A percentile compares a stretch with the other conserved stretches of the same genome.
These are phyloP conservation scores for Bhutanitis thaidina DNA, from an alignment of 2,888 invertebrate genomes.

Conservation along the genomic window DNA sequence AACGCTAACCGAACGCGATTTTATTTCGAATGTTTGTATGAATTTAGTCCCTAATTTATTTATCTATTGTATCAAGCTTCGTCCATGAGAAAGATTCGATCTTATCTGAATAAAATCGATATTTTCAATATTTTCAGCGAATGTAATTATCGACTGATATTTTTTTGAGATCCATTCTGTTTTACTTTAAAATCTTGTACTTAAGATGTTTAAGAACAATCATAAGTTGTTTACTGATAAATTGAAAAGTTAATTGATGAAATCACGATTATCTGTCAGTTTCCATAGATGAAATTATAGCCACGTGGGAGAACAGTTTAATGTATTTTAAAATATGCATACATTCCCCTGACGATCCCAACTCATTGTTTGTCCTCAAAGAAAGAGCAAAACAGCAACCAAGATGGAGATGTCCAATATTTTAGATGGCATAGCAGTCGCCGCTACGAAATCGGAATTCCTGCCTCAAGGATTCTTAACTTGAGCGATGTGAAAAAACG, in stretches of 20 bases:
- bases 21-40: slow-evolving; percentile 53
- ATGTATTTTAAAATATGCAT: slow-evolving; percentile 70
- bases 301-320: slow-evolving; percentile 54
- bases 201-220: not conserved
- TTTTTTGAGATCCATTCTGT: slow-evolving; percentile 24
- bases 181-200: not conserved
- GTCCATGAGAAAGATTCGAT: slow-evolving; percentile 25
- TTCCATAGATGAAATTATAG: slow-evolving; percentile 32
- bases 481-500: slow-evolving; percentile 35
- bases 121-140: not conserved
- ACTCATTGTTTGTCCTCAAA: slow-evolving; percentile 74
- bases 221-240: too few species aligned
- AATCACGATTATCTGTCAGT: too few species aligned
- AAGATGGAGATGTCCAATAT: slow-evolving; percentile 80
- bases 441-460: slow-evolving; percentile 75
- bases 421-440: slow-evolving; percentile 79
- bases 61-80: slow-evolving; percentile 52
- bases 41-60: slow-evolving; percentile 57
- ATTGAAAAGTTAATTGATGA: too few species aligned
- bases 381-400: slow-evolving; percentile 73
- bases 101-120: slow-evolving; percentile 20
- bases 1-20: slow-evolving; percentile 48
- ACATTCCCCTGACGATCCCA: slow-evolving; percentile 72
- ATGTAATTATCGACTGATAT: not conserved
- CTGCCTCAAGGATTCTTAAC: slow-evolving; percentile 57